Conservation (phyloP, 2,888 invertebrate species). For the Drosophila barbarae region DNA sequence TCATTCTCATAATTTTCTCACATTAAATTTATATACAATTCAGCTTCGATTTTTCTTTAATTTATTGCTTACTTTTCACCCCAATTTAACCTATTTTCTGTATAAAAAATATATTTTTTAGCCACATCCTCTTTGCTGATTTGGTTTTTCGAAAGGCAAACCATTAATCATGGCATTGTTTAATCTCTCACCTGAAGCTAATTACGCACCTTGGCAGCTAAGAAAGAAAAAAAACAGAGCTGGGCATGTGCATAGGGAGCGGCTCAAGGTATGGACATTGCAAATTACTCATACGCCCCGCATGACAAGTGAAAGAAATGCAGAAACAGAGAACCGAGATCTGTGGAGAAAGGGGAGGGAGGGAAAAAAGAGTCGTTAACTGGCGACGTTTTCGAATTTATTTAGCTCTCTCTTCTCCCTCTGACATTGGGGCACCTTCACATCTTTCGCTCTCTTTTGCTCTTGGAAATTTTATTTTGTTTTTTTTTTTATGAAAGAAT, state of each 20-base stretch:
- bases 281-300: conserved; percentile 57
- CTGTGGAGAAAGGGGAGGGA: conserved; percentile 1
- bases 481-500: conserved; percentile 58
- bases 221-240: neutral
- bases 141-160: conserved; percentile 16
- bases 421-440: neutral
- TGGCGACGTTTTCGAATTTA: conserved; percentile 41
- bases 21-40: neutral
- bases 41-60: neutral
- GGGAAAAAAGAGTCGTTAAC: conserved; percentile 33
- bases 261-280: conserved; percentile 22
- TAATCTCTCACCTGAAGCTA: conserved; percentile 32
- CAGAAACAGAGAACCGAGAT: conserved; percentile 6
- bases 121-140: conserved; percentile 20
- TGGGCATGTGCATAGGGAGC: conserved; percentile 7
- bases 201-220: conserved; percentile 23
- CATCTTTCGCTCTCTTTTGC: conserved; percentile 14
- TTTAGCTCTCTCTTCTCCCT: conserved; percentile 13
- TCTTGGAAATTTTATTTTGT: conserved; percentile 21
- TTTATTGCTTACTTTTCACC: neutral
- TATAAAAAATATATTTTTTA: neutral
- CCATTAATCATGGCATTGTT: conserved; percentile 34
- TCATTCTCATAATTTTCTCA: neutral
- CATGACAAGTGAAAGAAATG: conserved; percentile 26
- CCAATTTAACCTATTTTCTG: neutral